phyloP scores from a whole-genome alignment of 2,113 vertebrate genomes.

The Petrocephalus microphthalmus region DNA sequence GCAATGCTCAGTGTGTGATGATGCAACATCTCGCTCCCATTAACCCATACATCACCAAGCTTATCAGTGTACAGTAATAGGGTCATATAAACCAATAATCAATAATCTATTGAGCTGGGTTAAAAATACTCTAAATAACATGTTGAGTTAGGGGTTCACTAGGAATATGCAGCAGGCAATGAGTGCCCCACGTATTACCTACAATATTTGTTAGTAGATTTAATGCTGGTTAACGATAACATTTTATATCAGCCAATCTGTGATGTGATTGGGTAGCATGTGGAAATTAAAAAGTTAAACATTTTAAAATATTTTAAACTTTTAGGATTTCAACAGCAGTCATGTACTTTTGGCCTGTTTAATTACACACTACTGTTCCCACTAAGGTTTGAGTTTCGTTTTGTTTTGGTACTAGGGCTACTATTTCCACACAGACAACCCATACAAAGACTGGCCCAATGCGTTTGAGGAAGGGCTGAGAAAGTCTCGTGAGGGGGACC shows the following conservation, averaged over 20 bases:
- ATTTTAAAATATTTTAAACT: conserved; percentile 48
- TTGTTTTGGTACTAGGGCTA: conserved; percentile 69
- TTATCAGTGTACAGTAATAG: not conserved
- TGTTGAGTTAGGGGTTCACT: not conserved
- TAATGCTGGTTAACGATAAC: not conserved
- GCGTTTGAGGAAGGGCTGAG: conserved; percentile 90
- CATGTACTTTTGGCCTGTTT: conserved; percentile 17
- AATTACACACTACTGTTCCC: not conserved
- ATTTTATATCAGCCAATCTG: not conserved
- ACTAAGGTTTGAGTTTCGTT: conserved; percentile 28
- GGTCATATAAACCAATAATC: not conserved
- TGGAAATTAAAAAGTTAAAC: conserved; percentile 52
- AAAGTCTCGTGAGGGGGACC: conserved; percentile 85
- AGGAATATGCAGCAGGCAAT: not conserved
- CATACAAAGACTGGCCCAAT: conserved; percentile 90
- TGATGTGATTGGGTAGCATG: not conserved
- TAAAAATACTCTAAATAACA: not conserved
- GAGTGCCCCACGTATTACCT: not conserved
- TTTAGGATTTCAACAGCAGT: conserved; percentile 30
- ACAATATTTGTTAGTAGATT: not conserved
- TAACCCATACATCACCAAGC: not conserved
- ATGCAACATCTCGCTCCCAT: not conserved
- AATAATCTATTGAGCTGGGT: not conserved
- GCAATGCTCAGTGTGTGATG: not conserved
- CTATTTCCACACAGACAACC: conserved; percentile 98